Conservation (phyloP, 2,888 invertebrate species). For the Heteropelma amictum region DNA sequence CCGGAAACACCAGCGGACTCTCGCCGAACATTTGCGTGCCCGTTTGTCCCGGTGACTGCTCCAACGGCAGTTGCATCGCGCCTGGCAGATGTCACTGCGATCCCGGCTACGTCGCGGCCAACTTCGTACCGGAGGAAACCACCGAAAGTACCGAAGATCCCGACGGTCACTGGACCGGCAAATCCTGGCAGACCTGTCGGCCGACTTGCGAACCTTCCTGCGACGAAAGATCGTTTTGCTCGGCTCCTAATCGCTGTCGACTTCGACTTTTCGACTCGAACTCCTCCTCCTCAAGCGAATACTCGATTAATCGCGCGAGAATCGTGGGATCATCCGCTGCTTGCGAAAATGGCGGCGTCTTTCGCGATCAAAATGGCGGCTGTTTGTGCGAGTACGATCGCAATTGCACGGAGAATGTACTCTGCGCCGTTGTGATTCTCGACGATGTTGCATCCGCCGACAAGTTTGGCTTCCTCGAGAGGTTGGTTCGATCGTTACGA, state of each 20-base stretch:
- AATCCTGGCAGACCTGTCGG: slow-evolving; percentile 57
- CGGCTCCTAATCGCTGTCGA: slow-evolving; percentile 51
- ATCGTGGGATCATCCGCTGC: slow-evolving; percentile 26
- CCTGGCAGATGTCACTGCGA: slow-evolving; percentile 64
- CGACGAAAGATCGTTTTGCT: slow-evolving; percentile 75
- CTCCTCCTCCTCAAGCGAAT: neutral
- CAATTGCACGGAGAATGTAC: slow-evolving; percentile 26
- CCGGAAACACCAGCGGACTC: neutral
- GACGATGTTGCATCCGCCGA: neutral
- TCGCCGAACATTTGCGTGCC: slow-evolving; percentile 69
- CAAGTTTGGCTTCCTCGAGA: neutral
- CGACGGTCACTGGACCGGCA: neutral
- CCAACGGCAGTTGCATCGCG: slow-evolving; percentile 62
- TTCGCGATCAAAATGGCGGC: slow-evolving; percentile 19
- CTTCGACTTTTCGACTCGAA: neutral
- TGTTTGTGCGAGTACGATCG: slow-evolving; percentile 46
- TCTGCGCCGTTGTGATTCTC: slow-evolving; percentile 47
- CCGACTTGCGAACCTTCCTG: slow-evolving; percentile 76
- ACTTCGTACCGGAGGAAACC: slow-evolving; percentile 19
- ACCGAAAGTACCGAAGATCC: neutral
- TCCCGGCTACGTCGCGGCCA: slow-evolving; percentile 57
- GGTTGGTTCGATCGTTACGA: neutral
- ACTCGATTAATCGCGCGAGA: neutral
- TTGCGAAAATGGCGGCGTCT: slow-evolving; percentile 41
- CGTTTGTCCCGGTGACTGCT: slow-evolving; percentile 68